phyloP scores from a whole-genome alignment of 2,113 vertebrate genomes.

The Tauraco erythrolophus region DNA sequence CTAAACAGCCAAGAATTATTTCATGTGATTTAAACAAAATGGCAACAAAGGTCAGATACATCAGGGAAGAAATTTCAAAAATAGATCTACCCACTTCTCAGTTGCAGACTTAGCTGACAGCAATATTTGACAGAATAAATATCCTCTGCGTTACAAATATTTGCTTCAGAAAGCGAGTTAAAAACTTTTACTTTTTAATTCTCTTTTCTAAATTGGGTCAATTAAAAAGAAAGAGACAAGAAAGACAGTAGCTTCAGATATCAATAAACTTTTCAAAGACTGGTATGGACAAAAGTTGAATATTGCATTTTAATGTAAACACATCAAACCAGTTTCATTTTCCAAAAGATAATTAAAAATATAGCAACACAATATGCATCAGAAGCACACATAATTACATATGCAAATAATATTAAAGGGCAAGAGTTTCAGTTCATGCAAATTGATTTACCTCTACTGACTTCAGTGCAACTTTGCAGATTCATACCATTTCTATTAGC shows the following conservation, averaged over 20 bases:
- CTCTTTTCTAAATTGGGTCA: neutral
- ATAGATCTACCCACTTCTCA: neutral
- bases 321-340: neutral
- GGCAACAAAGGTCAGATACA: neutral
- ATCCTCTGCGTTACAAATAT: neutral
- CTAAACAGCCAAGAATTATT: neutral
- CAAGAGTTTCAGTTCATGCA: neutral
- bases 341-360: neutral
- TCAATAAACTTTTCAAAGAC: neutral
- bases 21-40: neutral
- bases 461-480: neutral
- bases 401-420: neutral
- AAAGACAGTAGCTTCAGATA: neutral
- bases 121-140: neutral
- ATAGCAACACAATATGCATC: neutral
- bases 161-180: neutral
- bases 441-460: neutral
- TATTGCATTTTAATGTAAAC: neutral
- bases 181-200: neutral
- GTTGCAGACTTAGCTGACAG: neutral
- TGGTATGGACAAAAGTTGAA: neutral
- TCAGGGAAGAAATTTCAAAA: neutral
- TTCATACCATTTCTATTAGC: neutral
- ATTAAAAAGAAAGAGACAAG: neutral
- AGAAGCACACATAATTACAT: neutral